Evolutionary conservation across 2,797 vertebrate genomes (phyloP), one percentile per base, ranked within the genome.

Genomic region (Siniperca scherzeri): DNA sequence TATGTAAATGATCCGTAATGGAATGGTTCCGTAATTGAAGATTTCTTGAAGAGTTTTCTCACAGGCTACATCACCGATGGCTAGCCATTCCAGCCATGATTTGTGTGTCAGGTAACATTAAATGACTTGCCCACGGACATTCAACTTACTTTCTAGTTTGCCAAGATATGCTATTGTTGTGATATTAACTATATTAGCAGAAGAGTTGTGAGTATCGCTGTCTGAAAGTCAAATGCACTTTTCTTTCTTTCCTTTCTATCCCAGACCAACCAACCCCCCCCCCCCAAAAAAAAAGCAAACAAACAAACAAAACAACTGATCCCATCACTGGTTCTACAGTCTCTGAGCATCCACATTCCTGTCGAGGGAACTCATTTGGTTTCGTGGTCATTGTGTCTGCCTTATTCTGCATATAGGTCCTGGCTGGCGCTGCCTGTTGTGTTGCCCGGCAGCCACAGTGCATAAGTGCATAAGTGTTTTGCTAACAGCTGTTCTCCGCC

Each of bases 401-500:
- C 67, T 80, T 16, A 2, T 62, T 80, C 69, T 70, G 66, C 87
- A 80, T 75, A 78, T 83, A 83, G 56, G n/a, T 80, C 70, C 74
- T 74, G 80, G 77, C 89, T 55, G 78, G 40, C 52, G 85, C 84
- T 71, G 86, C 77, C 77, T 85, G 85, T 80, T 62, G 74, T 85
- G 91, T 89, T 92, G 88, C 92, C 88, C 74, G 36, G 86, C 81
- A 82, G 88, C 91, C 82, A 25, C 62, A 56, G 88, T 73, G 72
- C 85, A 84, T 33, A 81, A 89, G 89, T 74, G 79, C 85, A 33
- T 44, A 44, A 44, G 42, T 44, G 11, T 89, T 56, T 69, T 82
- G 80, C 85, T 59, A 90, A 91, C 91, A 94, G 93, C 94, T 94
- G 93, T 91, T 92, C 82, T 78, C 87, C 70, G 89, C 85, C 86